These are phyloP conservation scores for Microplitis mediator DNA, from an alignment of 1,140 invertebrate species.

Conservation along the genomic window DNA sequence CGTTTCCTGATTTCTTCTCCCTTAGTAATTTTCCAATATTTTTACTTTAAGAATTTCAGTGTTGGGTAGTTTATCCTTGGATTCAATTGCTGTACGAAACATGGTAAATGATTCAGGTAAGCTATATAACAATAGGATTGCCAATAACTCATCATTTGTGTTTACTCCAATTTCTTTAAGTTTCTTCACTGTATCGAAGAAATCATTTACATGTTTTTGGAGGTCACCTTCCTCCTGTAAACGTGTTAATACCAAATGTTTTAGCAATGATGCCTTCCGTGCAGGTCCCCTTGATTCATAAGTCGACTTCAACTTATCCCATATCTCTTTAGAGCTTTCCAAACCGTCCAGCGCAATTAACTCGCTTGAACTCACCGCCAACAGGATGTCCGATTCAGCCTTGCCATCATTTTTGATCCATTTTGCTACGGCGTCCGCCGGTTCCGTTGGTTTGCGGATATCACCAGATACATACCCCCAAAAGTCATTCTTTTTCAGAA, in stretches of 20 bases:
- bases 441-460: too few species aligned
- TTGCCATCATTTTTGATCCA: too few species aligned
- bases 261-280: constrained; percentile 25
- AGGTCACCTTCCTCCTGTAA: constrained; percentile 21
- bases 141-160: constrained; percentile 17
- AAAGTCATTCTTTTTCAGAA: constrained; percentile 18
- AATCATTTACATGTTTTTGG: constrained; percentile 12
- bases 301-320: constrained; percentile 19
- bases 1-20: neutral
- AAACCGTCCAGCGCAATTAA: constrained; percentile 1
- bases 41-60: constrained; percentile 30
- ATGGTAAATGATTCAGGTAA: constrained; percentile 24
- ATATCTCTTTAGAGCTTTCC: constrained; percentile 13
- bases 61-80: constrained; percentile 28
- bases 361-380: too few species aligned
- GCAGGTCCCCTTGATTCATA: constrained; percentile 31
- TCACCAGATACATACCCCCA: too few species aligned
- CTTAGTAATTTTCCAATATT: constrained; percentile 30
- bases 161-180: constrained; percentile 23
- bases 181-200: constrained; percentile 27
- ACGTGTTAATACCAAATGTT: neutral
- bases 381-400: too few species aligned
- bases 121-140: constrained; percentile 30
- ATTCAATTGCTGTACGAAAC: constrained; percentile 29
- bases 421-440: too few species aligned